phyloP scores from a whole-genome alignment of 2,113 vertebrate genomes.

The Himantopus leucocephalus region DNA sequence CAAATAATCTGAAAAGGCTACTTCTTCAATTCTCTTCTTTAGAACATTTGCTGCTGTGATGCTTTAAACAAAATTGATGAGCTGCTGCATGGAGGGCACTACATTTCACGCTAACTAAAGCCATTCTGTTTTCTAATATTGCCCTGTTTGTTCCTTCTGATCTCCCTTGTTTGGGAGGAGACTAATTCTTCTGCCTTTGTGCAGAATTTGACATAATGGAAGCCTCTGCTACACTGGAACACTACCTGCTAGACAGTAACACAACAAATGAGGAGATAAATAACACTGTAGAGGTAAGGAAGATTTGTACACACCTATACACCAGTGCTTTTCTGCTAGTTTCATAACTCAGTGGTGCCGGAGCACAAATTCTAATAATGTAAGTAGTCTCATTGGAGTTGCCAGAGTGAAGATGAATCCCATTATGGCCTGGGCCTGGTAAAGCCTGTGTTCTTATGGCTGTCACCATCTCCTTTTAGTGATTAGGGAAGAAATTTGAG shows the following conservation, averaged over 20 bases:
- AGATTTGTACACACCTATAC: background rate
- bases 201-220: background rate
- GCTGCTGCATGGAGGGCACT: background rate
- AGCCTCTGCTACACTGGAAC: rapidly evolving
- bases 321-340: background rate
- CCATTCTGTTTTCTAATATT: background rate
- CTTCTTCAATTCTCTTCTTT: background rate
- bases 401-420: background rate
- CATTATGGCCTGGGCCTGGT: background rate
- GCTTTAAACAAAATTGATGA: background rate
- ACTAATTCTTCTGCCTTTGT: background rate
- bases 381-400: background rate
- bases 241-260: background rate
- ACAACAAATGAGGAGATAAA: background rate
- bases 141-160: background rate
- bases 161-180: background rate
- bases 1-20: background rate
- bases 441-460: background rate
- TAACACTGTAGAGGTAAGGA: background rate
- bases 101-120: background rate
- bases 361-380: background rate
- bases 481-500: background rate
- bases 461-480: background rate
- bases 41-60: background rate
- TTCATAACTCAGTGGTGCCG: background rate